Conservation (phyloP, 1,140 invertebrate species). For the Bombyx mandarina region DNA sequence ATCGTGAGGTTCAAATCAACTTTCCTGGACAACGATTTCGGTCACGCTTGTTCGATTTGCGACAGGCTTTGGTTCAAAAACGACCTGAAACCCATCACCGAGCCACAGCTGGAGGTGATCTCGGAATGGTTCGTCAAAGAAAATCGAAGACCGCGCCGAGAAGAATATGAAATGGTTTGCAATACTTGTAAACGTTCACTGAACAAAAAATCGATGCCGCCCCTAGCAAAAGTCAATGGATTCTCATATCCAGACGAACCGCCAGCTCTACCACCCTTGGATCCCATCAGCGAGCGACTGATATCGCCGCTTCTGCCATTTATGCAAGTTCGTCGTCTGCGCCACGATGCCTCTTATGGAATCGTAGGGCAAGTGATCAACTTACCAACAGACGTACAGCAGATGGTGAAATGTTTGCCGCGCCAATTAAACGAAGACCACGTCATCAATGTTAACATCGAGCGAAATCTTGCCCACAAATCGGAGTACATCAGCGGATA, state of each 20-base stretch:
- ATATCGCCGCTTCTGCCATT: slow-evolving; percentile 44
- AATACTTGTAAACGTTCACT: slow-evolving; percentile 30
- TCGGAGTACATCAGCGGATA: slow-evolving; percentile 21
- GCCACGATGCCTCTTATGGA: slow-evolving; percentile 38
- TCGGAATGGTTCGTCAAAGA: slow-evolving; percentile 32
- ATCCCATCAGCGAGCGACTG: slow-evolving; percentile 45
- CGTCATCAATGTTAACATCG: slow-evolving; percentile 34
- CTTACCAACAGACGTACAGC: slow-evolving; percentile 28
- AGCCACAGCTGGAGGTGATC: slow-evolving; percentile 26
- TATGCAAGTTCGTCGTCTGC: slow-evolving; percentile 47
- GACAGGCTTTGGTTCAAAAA: slow-evolving; percentile 34
- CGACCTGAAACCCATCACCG: slow-evolving; percentile 35
- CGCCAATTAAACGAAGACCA: slow-evolving; percentile 40
- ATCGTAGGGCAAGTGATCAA: slow-evolving; percentile 52
- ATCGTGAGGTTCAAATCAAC: slow-evolving; percentile 25
- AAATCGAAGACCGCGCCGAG: slow-evolving; percentile 24
- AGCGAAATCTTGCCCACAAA: slow-evolving; percentile 23
- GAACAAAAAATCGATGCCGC: slow-evolving; percentile 28
- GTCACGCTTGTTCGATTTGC: slow-evolving; percentile 28
- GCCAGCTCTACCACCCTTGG: slow-evolving; percentile 29
- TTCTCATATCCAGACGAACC: slow-evolving; percentile 36
- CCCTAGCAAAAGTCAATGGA: slow-evolving; percentile 33
- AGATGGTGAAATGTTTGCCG: slow-evolving; percentile 44
- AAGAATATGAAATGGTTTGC: slow-evolving; percentile 33
- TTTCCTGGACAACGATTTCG: slow-evolving; percentile 33